These are phyloP conservation scores for Falco rusticolus DNA, from an alignment of 2,797 vertebrate genomes.

Conservation along the genomic window DNA sequence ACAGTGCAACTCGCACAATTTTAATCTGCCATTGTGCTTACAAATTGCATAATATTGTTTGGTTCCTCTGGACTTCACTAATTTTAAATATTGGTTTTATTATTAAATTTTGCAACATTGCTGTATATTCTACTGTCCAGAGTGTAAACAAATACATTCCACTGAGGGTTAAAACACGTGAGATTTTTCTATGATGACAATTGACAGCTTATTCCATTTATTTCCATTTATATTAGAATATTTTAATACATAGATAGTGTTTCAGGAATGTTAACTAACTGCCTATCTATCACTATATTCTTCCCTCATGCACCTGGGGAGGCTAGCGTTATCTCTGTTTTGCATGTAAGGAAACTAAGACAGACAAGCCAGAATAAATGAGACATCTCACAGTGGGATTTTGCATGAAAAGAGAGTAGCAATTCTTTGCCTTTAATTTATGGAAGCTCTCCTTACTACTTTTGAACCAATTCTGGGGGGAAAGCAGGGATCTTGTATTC, in stretches of 20 bases:
- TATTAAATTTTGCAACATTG: background rate
- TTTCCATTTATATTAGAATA: slow-evolving; percentile 7
- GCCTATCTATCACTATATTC: background rate
- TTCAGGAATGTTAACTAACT: slow-evolving; percentile 15
- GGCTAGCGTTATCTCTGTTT: background rate
- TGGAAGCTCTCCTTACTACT: background rate
- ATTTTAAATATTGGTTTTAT: background rate
- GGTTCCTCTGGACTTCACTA: background rate
- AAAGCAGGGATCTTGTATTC: background rate
- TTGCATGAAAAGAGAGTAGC: background rate
- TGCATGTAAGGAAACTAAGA: slow-evolving; percentile 12
- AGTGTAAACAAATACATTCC: background rate
- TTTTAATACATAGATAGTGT: background rate
- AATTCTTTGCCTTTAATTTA: background rate
- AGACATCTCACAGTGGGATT: slow-evolving; percentile 10
- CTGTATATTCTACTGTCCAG: background rate
- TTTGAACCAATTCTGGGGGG: background rate
- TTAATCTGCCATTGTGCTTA: background rate
- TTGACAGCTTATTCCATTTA: background rate
- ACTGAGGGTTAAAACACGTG: background rate
- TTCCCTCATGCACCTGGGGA: background rate
- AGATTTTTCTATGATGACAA: background rate
- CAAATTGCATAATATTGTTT: background rate
- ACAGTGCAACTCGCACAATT: background rate
- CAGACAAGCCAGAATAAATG: slow-evolving; percentile 22